phyloP scores from a whole-genome alignment of 2,888 invertebrate species.

The Chydorus sphaericus region DNA sequence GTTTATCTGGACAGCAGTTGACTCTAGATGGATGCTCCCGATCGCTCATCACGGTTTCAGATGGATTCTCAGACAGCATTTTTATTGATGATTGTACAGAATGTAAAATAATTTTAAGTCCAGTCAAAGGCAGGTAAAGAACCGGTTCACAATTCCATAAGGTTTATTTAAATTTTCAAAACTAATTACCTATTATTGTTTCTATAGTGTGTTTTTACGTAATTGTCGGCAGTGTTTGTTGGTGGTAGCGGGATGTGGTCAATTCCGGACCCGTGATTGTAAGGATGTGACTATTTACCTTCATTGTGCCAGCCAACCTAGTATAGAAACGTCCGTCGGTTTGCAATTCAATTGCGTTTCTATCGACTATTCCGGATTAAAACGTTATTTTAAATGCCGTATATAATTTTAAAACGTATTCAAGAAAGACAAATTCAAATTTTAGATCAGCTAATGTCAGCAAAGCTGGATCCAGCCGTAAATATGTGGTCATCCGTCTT shows the following conservation, averaged over 20 bases:
- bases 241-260: not conserved
- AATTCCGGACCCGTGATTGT: slow-evolving; percentile 2
- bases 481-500: not conserved
- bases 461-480: not conserved
- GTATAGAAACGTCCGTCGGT: not conserved
- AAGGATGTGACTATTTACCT: not conserved
- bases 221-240: not conserved
- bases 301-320: slow-evolving; percentile 3
- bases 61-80: not conserved
- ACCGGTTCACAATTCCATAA: not conserved
- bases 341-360: not conserved
- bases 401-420: not conserved
- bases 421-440: not conserved
- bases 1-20: not conserved
- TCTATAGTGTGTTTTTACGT: slow-evolving; percentile 7
- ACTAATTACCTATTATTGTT: not conserved
- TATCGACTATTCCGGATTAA: not conserved
- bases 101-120: slow-evolving; percentile 5
- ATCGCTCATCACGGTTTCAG: not conserved
- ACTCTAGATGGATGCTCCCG: not conserved
- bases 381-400: not conserved
- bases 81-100: slow-evolving; percentile 4
- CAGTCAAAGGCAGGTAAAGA: not conserved
- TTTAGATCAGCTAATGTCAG: not conserved
- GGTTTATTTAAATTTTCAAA: not conserved